These are phyloP conservation scores for human (Homo sapiens) DNA, from an alignment of 2,113 vertebrate species.

Conservation along the genomic window DNA sequence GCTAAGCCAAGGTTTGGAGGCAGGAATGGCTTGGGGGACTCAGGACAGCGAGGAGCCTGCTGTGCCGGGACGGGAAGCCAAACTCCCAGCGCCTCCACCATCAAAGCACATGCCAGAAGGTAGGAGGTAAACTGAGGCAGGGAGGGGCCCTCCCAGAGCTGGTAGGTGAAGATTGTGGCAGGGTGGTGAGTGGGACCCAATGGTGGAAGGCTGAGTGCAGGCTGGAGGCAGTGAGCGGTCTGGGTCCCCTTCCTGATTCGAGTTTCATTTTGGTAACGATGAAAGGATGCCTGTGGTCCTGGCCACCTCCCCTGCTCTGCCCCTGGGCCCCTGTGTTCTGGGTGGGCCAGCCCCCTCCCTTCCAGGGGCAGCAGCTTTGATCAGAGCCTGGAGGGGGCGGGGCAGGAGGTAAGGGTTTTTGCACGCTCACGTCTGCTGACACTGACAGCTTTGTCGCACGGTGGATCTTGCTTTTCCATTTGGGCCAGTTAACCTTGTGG, in stretches of 20 bases:
- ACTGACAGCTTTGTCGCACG: not conserved
- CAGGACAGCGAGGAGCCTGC: not conserved
- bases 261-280: not conserved
- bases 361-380: not conserved
- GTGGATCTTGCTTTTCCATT: accelerated
- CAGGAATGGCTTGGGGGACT: not conserved
- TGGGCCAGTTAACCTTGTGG: not conserved
- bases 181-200: not conserved
- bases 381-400: not conserved
- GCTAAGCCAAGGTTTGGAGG: not conserved
- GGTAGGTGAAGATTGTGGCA: not conserved
- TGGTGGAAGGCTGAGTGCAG: not conserved
- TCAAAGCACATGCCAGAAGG: not conserved
- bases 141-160: not conserved
- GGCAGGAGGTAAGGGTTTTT: not conserved
- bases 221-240: not conserved
- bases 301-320: not conserved
- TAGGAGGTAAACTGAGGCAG: not conserved
- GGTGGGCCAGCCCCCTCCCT: not conserved
- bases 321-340: not conserved
- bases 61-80: not conserved
- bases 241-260: not conserved
- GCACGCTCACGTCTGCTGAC: accelerated
- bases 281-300: not conserved
- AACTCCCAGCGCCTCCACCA: not conserved